These are phyloP conservation scores for Drosophila kanapiae DNA, from an alignment of 1,140 invertebrate genomes.

Conservation along the genomic window DNA sequence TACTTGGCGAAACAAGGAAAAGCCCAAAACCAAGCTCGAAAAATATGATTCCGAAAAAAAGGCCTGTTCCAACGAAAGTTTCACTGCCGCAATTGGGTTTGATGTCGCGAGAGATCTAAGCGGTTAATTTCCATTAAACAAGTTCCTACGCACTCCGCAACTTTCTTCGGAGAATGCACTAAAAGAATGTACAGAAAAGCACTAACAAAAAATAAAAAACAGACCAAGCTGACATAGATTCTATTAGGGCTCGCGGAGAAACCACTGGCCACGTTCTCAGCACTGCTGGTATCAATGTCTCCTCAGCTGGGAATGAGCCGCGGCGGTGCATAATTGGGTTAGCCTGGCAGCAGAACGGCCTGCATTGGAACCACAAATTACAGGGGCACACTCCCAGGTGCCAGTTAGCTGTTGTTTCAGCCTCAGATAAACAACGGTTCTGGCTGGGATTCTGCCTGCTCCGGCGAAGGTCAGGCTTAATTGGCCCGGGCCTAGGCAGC, in stretches of 20 bases:
- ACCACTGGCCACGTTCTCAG: constrained; percentile 53
- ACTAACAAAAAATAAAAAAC: constrained; percentile 4
- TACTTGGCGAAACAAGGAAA: constrained; percentile 41
- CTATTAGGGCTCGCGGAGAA: constrained; percentile 18
- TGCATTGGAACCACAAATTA: constrained; percentile 31
- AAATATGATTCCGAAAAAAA: constrained; percentile 34
- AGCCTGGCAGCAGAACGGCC: constrained; percentile 22
- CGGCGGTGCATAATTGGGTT: constrained; percentile 55
- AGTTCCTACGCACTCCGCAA: constrained; percentile 61
- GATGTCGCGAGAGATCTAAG: constrained; percentile 54
- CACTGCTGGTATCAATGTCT: constrained; percentile 33
- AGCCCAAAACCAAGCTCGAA: constrained; percentile 14
- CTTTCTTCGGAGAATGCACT: constrained; percentile 53
- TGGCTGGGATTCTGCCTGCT: constrained; percentile 35
- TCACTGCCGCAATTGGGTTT: constrained; percentile 63
- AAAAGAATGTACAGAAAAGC: constrained; percentile 35
- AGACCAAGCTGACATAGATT: constrained; percentile 45
- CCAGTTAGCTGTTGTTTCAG: constrained; percentile 50
- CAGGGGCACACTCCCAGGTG: constrained; percentile 38
- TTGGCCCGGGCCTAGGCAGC: constrained; percentile 46
- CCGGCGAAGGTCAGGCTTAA: constrained; percentile 69
- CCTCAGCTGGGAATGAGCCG: constrained; percentile 29
- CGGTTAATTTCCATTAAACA: constrained; percentile 53
- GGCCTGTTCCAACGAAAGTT: constrained; percentile 44
- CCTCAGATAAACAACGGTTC: constrained; percentile 65